Percentiles rank a stretch among this genome's conserved stretches.
Evolutionary conservation across 2,797 vertebrate species (phyloP).

Genomic region (Chiloscyllium punctatum): DNA sequence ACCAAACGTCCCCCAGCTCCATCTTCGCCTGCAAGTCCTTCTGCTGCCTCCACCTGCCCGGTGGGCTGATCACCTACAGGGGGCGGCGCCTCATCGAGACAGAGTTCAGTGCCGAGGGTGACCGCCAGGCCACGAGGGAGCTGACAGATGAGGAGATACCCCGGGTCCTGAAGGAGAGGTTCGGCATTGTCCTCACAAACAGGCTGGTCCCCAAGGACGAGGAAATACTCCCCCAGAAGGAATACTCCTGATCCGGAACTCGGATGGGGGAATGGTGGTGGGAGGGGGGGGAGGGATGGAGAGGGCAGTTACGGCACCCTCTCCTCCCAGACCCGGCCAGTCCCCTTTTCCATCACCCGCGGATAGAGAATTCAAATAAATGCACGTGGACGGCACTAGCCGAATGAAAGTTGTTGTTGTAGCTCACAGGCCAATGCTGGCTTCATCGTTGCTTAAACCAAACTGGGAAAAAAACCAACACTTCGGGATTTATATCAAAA

Average conservation of each 20-base stretch:
- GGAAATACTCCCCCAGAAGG: too few species aligned
- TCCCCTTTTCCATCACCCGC: too few species aligned
- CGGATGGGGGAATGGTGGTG: conserved; percentile 14
- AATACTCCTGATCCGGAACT: too few species aligned
- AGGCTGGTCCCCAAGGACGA: conserved; percentile 60
- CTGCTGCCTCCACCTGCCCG: conserved; percentile 54
- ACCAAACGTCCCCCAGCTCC: conserved; percentile 62
- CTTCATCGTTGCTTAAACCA: too few species aligned
- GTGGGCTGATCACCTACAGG: conserved; percentile 55
- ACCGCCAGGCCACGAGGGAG: conserved; percentile 47
- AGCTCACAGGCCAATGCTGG: too few species aligned
- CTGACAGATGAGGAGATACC: conserved; percentile 60
- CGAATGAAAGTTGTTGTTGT: too few species aligned
- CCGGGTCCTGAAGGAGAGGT: conserved; percentile 52
- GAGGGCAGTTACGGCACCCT: too few species aligned
- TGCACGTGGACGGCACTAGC: too few species aligned
- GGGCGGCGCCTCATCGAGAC: conserved; percentile 55
- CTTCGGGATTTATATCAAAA: too few species aligned
- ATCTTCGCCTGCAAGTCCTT: conserved; percentile 65
- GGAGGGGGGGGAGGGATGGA: accelerated
- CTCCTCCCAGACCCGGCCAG: too few species aligned
- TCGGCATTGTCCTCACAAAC: conserved; percentile 54
- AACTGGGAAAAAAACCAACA: too few species aligned
- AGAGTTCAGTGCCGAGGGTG: conserved; percentile 41
- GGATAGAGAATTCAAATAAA: too few species aligned